Evolutionary conservation across 1,140 invertebrate species (phyloP).

Genomic region (Subanguina moxae): DNA sequence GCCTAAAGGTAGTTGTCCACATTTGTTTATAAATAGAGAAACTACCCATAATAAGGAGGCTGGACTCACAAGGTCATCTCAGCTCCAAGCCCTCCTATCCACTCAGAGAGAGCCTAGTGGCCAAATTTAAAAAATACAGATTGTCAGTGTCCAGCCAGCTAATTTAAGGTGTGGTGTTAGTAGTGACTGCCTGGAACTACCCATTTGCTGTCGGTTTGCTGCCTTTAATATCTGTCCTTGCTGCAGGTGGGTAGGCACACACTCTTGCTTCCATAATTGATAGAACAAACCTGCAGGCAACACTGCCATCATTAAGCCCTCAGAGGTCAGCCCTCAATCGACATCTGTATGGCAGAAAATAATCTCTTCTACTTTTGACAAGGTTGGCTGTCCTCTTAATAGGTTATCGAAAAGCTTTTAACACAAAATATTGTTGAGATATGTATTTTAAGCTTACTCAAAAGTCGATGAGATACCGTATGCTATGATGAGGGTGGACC

Average conservation of each 20-base stretch:
- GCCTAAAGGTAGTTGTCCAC: slow-evolving; percentile 27
- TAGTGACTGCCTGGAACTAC: slow-evolving; percentile 88
- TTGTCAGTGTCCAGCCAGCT: no score
- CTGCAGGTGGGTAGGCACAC: slow-evolving; percentile 67
- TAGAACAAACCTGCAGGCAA: slow-evolving; percentile 66
- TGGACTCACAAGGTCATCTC: background rate
- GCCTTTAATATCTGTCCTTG: slow-evolving; percentile 79
- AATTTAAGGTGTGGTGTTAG: slow-evolving; percentile 37
- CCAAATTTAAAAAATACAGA: no score
- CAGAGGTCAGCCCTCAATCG: slow-evolving; percentile 76
- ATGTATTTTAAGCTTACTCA: no score
- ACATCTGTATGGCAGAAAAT: slow-evolving; percentile 72
- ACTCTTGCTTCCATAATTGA: slow-evolving; percentile 10
- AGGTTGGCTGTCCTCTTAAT: no score
- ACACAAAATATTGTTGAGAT: no score
- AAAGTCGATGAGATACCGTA: no score
- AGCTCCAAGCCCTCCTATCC: no score
- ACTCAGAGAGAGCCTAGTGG: no score
- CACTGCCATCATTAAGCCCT: slow-evolving; percentile 86
- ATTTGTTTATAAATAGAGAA: background rate
- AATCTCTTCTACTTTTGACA: slow-evolving; percentile 84
- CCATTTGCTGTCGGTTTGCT: slow-evolving; percentile 78
- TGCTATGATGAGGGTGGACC: no score
- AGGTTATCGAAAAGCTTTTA: no score
- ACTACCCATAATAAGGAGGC: background rate